phyloP scores from a whole-genome alignment of 2,797 vertebrate genomes.

The Smutsia temminckii region DNA sequence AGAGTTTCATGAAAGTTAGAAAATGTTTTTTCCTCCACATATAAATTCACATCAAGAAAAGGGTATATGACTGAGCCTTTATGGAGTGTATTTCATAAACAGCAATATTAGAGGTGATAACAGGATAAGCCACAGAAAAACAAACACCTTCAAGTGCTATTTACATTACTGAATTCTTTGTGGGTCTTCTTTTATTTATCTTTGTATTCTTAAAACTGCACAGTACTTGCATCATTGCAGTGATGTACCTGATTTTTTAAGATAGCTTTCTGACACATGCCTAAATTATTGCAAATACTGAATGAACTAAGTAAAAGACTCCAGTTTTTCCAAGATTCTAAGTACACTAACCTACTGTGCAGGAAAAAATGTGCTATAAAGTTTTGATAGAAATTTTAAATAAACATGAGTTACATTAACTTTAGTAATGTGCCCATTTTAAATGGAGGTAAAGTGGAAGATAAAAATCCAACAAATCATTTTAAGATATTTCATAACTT shows the following conservation, averaged over 20 bases:
- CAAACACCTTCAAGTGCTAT: background rate
- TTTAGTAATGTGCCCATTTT: background rate
- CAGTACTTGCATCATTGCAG: background rate
- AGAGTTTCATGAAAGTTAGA: background rate
- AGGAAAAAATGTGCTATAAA: background rate
- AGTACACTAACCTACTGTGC: background rate
- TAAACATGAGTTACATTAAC: background rate
- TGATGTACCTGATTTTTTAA: background rate
- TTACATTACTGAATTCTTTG: background rate
- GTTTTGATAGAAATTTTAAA: conserved; percentile 2
- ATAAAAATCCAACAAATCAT: background rate
- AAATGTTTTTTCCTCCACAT: background rate
- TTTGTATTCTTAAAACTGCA: background rate
- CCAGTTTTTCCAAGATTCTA: background rate
- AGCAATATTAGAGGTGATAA: background rate
- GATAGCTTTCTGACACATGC: background rate
- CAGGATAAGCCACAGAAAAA: background rate
- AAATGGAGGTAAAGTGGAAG: background rate
- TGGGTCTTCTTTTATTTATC: background rate
- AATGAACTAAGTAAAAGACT: background rate
- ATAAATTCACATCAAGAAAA: conserved; percentile 25
- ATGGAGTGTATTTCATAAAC: background rate
- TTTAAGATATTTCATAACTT: background rate
- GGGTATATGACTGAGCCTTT: background rate
- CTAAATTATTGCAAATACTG: background rate